Evolutionary conservation across 1,140 invertebrate genomes (phyloP).

Genomic region (Saccostrea glomerata): DNA sequence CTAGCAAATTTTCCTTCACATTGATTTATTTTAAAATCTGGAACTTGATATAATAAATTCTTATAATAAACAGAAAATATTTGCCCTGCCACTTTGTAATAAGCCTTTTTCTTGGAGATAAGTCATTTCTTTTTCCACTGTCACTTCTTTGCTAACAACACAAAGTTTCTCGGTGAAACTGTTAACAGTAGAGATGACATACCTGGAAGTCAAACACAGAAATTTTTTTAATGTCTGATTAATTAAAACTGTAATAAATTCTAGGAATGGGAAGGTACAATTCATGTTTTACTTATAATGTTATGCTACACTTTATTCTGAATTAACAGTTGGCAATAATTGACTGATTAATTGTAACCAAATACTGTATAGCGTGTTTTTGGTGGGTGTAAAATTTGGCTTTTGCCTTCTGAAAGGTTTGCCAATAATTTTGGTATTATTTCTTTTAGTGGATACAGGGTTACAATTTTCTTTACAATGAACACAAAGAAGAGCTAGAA

Average conservation of each 20-base stretch:
- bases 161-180: constrained; percentile 79
- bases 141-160: constrained; percentile 72
- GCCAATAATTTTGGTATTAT: too few relatives aligned
- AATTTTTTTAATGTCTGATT: neutral
- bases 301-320: neutral
- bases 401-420: too few relatives aligned
- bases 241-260: neutral
- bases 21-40: too few relatives aligned
- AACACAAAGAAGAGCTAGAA: too few relatives aligned
- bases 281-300: neutral
- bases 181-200: constrained; percentile 70
- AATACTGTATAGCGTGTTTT: neutral
- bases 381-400: too few relatives aligned
- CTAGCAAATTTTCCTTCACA: too few relatives aligned
- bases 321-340: neutral
- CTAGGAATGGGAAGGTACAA: neutral
- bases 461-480: too few relatives aligned
- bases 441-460: too few relatives aligned
- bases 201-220: constrained; percentile 60
- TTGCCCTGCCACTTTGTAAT: too few relatives aligned
- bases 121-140: neutral
- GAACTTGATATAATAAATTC: too few relatives aligned
- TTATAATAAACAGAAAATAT: too few relatives aligned
- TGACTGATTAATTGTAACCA: neutral
- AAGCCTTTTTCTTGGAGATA: too few relatives aligned